phyloP scores from a whole-genome alignment of 2,797 vertebrate genomes.

The Lacerta bilineata region DNA sequence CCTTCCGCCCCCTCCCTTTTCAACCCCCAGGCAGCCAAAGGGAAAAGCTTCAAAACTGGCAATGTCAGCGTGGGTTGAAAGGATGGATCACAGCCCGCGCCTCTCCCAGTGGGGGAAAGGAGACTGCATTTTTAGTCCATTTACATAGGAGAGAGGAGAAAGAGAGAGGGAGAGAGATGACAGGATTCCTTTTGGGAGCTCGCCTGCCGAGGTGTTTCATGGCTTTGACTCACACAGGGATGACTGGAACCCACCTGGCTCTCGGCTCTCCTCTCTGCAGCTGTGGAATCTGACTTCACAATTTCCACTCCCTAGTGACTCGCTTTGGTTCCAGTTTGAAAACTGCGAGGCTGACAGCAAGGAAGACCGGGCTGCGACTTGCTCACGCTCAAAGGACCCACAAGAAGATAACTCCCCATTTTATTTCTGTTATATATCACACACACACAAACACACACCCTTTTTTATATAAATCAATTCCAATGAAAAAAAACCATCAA shows the following conservation, averaged over 20 bases:
- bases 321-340: constrained; percentile 43
- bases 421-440: neutral
- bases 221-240: constrained; percentile 63
- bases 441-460: too few species aligned
- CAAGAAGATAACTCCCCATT: neutral
- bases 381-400: neutral
- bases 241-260: constrained; percentile 69
- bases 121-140: constrained; percentile 74
- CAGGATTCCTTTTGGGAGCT: constrained; percentile 68
- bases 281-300: constrained; percentile 34
- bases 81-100: constrained; percentile 66
- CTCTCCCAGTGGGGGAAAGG: constrained; percentile 69
- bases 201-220: constrained; percentile 47
- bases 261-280: constrained; percentile 23
- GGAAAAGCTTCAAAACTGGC: constrained; percentile 67
- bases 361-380: constrained; percentile 2
- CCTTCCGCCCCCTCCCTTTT: constrained; percentile 53
- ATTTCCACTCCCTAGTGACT: neutral
- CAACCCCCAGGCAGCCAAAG: constrained; percentile 62
- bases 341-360: constrained; percentile 27
- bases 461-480: neutral
- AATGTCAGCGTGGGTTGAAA: constrained; percentile 73
- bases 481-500: neutral
- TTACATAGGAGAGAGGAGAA: constrained; percentile 73
- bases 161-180: constrained; percentile 44